These are phyloP conservation scores for Atherinomorus stipes DNA, from an alignment of 2,113 vertebrate species.

Conservation along the genomic window DNA sequence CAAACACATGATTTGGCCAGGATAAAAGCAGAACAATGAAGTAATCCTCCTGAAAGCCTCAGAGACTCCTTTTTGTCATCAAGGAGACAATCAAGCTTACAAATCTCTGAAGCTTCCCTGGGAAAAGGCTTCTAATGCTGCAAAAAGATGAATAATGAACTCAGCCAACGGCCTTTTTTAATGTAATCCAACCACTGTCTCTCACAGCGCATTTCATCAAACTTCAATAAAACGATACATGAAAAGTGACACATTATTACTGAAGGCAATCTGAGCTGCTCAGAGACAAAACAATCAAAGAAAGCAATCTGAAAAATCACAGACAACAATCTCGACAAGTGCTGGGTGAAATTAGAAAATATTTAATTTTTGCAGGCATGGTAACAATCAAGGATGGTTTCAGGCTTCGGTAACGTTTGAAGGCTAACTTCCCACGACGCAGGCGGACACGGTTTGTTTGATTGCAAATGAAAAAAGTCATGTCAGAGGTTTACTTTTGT, in stretches of 20 bases:
- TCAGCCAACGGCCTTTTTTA: constrained; percentile 68
- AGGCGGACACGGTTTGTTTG: constrained; percentile 67
- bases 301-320: constrained; percentile 76
- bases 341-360: constrained; percentile 72
- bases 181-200: constrained; percentile 72
- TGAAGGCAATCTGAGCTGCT: constrained; percentile 65
- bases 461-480: constrained; percentile 74
- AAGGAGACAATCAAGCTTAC: constrained; percentile 66
- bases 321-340: constrained; percentile 72
- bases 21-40: constrained; percentile 57
- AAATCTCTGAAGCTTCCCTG: constrained; percentile 56
- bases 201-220: constrained; percentile 71
- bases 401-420: constrained; percentile 55
- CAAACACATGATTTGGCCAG: constrained; percentile 43
- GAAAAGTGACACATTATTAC: constrained; percentile 78
- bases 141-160: constrained; percentile 63
- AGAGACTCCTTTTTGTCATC: constrained; percentile 50
- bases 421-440: constrained; percentile 57
- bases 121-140: constrained; percentile 54
- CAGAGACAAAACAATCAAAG: constrained; percentile 77
- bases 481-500: constrained; percentile 72
- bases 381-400: constrained; percentile 65
- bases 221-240: constrained; percentile 73
- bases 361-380: constrained; percentile 70
- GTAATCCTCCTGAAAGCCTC: constrained; percentile 56